Percentiles rank a stretch among this genome's conserved stretches.
phyloP scores from a whole-genome alignment of 2,113 vertebrate species.

The Chrysemys picta region DNA sequence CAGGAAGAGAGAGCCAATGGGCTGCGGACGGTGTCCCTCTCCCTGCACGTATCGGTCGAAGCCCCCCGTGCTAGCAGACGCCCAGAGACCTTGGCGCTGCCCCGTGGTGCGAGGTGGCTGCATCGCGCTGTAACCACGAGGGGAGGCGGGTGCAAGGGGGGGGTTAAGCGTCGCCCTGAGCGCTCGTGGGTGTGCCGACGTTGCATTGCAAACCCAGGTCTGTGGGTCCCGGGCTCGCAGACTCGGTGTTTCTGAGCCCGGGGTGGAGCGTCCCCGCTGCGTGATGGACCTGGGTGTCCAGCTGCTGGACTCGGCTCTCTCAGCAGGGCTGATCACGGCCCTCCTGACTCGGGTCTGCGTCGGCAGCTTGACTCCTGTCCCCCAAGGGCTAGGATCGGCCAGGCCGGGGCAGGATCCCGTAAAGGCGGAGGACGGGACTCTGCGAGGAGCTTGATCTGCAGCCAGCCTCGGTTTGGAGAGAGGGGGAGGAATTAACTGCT shows the following conservation, averaged over 20 bases:
- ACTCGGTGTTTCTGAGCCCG: no score
- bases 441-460: not conserved
- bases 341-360: no score
- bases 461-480: not conserved
- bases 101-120: not conserved
- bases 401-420: rapidly evolving
- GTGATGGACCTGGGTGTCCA: no score
- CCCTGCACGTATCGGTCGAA: not conserved
- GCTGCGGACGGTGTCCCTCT: not conserved
- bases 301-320: no score
- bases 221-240: no score
- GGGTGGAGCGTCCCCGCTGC: no score
- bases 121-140: not conserved
- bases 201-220: not conserved
- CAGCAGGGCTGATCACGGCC: no score
- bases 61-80: no score
- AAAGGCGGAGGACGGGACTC: rapidly evolving
- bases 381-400: no score
- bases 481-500: not conserved
- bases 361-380: no score
- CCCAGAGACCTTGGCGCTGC: not conserved
- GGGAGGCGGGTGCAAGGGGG: not conserved
- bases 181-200: not conserved
- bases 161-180: not conserved
- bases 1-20: not conserved